Evolutionary conservation across 2,113 vertebrate genomes (phyloP), one percentile per base, ranked within the genome.

Genomic region (Istiophorus platypterus): DNA sequence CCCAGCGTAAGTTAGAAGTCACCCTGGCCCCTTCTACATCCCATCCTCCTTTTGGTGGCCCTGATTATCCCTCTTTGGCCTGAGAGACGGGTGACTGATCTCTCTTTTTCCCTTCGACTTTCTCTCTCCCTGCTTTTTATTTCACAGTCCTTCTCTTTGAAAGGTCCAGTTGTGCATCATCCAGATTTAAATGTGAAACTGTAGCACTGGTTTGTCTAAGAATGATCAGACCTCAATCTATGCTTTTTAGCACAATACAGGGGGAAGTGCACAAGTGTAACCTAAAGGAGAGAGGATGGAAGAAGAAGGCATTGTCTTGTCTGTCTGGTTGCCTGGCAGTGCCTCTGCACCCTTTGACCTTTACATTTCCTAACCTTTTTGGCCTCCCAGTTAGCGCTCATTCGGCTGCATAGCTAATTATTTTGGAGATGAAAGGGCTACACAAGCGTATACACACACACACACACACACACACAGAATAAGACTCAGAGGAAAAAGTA

Each of bases 1-100:
- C 65, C 95, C 27, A 90, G 96, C 29, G 97, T 99, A 96, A 98
- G 97, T 96, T 92, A 93, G 91, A 92, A 71, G 75, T 58, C 80
- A 52, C 54, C 78, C 58, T 49, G 22, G 45, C 76, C 73, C 74
- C 57, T 47, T 68, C 66, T 39, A 81, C 62, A 39, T 63, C 56
- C 72, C 66, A 54, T 77, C 81, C 83, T 67, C 62, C 37, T 79
- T 62, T 49, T 26, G 72, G 75, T 73, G 78, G 78, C 76, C 66
- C 72, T 84, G 69, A 86, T 88, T 84, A 89, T 81, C 80, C 84
- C 49, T 88, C 62, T 78, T 66, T 64, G 52, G 72, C 74, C 83
- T 62, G 45, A 73, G 51, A 75, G 65, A 85, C 14, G 65, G 81
- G 69, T 47, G 37, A 26, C 83, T 59, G 45, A 76, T 72, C 76